Evolutionary conservation across 2,888 invertebrate genomes (phyloP), one percentile per base, ranked within the genome.

Genomic region (Dyspetes luteomarginatus): DNA sequence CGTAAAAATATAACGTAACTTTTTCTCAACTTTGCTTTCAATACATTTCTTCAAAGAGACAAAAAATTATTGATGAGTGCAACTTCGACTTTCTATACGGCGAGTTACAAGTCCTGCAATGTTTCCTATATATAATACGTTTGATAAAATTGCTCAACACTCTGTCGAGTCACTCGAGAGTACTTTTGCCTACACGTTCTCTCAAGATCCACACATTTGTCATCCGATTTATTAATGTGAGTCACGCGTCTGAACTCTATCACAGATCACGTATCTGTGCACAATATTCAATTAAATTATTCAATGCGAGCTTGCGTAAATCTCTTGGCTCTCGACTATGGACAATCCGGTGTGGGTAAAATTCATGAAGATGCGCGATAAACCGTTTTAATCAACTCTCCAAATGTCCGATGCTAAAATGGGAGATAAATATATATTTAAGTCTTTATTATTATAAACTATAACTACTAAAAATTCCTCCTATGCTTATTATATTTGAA

Each of bases 21-120:
- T 71, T 45, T 41, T 30, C 45, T 60, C 65, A 62, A 43, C 41
- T 62, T 19, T 41, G 30, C 50, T 30, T 75, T 81, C 56, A 64
- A 75, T 68, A 72, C 73, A 68, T 45, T 50, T 74, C 26, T 7
- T 19, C n/a, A 36, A 2, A 60, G 4, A 64, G 7, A 64, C 41
- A 36, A 72, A 68, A 69, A n/a, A n/a, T n/a, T n/a, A n/a, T n/a
- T n/a, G n/a, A n/a, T n/a, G n/a, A n/a, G 58, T 19, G 65, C 24
- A 41, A 41, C 65, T 76, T 78, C 72, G 15, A 81, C 78, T 81
- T 74, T 82, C 82, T 78, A 75, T 68, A 45, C 43, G 22, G 50
- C 50, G 48, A 79, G 74, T 73, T 60, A 76, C 71, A 36, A 36
- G 36, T 41, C 17, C 17, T 56, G 19, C 56, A n/a, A 12, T 58